Conservation (phyloP, 2,888 invertebrate genomes). For the Thymelicus lineola region DNA sequence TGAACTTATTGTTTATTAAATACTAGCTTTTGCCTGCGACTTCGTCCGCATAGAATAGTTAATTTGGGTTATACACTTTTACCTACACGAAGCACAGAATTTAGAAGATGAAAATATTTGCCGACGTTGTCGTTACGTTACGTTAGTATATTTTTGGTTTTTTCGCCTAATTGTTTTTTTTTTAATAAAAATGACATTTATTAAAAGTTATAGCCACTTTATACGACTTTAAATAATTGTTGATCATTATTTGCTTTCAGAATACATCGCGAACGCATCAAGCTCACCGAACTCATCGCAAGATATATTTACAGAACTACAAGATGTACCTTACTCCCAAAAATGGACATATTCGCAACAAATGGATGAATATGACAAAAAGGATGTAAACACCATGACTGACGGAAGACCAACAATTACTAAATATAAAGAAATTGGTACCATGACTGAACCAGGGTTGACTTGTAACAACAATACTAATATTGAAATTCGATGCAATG, state of each 20-base stretch:
- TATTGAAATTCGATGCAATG: conserved; percentile 23
- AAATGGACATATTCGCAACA: conserved; percentile 14
- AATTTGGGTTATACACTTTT: conserved; percentile 12
- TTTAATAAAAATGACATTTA: conserved; percentile 12
- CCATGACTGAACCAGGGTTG: conserved; percentile 15
- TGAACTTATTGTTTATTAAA: conserved; percentile 6
- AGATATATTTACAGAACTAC: conserved; percentile 14
- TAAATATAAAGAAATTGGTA: conserved; percentile 19
- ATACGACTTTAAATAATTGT: conserved; percentile 14
- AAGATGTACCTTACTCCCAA: conserved; percentile 14
- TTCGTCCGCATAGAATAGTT: conserved; percentile 1
- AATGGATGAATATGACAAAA: conserved; percentile 14
- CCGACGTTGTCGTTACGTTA: conserved; percentile 14
- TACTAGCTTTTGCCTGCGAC: conserved; percentile 4
- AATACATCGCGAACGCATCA: conserved; percentile 14
- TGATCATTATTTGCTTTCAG: conserved; percentile 14
- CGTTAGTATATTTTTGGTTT: conserved; percentile 12
- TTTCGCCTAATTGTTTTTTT: conserved; percentile 14
- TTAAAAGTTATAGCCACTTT: conserved; percentile 14
- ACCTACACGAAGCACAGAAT: conserved; percentile 12
- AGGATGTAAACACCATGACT: conserved; percentile 14
- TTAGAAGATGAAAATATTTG: conserved; percentile 14
- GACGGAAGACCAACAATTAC: conserved; percentile 12
- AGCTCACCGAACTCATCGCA: conserved; percentile 14
- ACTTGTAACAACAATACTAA: conserved; percentile 21